These are phyloP conservation scores for Urophycis tenuis DNA, from an alignment of 2,797 vertebrate genomes.

Conservation along the genomic window DNA sequence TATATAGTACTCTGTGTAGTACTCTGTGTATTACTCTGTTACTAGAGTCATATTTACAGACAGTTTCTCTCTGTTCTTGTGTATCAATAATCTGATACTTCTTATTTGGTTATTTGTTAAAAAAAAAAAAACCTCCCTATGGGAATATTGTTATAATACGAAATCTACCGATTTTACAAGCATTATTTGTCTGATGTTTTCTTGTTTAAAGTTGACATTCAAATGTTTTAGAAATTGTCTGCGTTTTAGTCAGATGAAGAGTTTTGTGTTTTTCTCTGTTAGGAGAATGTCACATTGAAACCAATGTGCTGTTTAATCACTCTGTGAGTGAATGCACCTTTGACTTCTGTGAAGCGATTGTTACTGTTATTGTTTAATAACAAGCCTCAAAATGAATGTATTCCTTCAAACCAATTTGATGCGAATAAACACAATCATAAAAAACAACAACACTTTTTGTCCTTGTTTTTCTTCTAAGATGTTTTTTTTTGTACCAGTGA, in stretches of 20 bases:
- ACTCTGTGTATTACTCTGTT: no score
- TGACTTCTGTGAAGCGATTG: conserved; percentile 52
- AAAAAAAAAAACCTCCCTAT: conserved; percentile 29
- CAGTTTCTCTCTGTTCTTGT: conserved; percentile 13
- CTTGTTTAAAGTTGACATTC: conserved; percentile 31
- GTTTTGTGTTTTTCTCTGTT: conserved; percentile 15
- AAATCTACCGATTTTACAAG: conserved; percentile 10
- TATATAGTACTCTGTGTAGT: no score
- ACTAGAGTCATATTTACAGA: conserved; percentile 45
- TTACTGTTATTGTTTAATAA: conserved; percentile 30
- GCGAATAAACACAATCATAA: conserved; percentile 66
- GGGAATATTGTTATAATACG: conserved; percentile 22
- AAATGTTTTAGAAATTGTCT: conserved; percentile 25
- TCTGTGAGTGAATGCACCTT: conserved; percentile 50
- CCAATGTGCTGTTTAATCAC: conserved; percentile 40
- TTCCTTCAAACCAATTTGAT: conserved; percentile 61
- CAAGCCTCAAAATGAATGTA: conserved; percentile 53
- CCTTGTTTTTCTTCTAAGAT: neutral
- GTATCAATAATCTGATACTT: conserved; percentile 7
- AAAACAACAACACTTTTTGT: conserved; percentile 28
- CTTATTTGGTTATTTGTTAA: conserved; percentile 24
- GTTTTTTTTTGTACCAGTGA: neutral
- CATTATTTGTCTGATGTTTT: conserved; percentile 25
- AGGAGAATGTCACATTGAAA: conserved; percentile 16
- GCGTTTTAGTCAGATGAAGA: conserved; percentile 39